Percentiles rank a stretch among this genome's conserved stretches.
phyloP scores from a whole-genome alignment of 2,113 vertebrate genomes.

The Lutjanus erythropterus region DNA sequence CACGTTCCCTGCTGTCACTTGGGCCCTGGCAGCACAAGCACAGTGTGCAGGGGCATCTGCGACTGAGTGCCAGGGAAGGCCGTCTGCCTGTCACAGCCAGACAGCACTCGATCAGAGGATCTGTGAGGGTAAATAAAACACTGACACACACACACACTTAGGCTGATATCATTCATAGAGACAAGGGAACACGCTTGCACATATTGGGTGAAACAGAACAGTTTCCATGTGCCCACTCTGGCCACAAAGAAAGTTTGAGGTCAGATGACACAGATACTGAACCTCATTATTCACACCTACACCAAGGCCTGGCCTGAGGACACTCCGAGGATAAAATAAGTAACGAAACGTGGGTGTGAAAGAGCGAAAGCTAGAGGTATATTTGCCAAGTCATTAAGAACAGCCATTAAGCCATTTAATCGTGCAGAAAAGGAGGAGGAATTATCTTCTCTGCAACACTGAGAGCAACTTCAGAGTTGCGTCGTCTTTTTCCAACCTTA shows the following conservation, averaged over 20 bases:
- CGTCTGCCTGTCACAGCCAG: constrained; percentile 68
- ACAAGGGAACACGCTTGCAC: constrained; percentile 23
- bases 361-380: constrained; percentile 56
- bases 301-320: constrained; percentile 44
- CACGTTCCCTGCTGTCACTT: constrained; percentile 28
- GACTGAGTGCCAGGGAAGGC: constrained; percentile 57
- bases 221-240: background rate
- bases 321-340: constrained; percentile 45
- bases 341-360: constrained; percentile 41
- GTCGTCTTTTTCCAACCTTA: constrained; percentile 60
- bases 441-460: constrained; percentile 54
- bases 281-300: constrained; percentile 52
- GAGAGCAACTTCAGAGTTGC: constrained; percentile 42
- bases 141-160: constrained; percentile 12
- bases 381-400: constrained; percentile 70
- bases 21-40: constrained; percentile 43
- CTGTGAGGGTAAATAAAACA: constrained; percentile 68
- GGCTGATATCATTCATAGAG: constrained; percentile 56
- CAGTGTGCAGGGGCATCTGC: constrained; percentile 58
- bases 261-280: constrained; percentile 14
- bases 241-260: constrained; percentile 38
- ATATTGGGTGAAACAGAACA: background rate
- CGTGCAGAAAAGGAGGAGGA: constrained; percentile 58
- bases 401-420: constrained; percentile 74
- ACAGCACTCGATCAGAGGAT: constrained; percentile 62